Evolutionary conservation across 2,797 vertebrate species (phyloP), one percentile per base, ranked within the genome.

Genomic region (Melanotaenia parkinsoni): DNA sequence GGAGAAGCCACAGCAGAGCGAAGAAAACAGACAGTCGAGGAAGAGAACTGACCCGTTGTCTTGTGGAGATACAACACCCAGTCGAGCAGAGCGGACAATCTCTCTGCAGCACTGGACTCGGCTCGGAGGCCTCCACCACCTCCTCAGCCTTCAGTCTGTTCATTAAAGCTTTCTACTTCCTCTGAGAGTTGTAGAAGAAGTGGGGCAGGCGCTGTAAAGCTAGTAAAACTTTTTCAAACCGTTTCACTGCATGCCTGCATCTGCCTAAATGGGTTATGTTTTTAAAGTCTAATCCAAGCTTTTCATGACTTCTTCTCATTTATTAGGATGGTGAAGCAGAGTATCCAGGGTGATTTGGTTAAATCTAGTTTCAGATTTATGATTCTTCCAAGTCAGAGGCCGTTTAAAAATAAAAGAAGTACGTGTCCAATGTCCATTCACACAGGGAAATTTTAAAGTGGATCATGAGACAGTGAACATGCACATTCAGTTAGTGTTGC

Each of bases 1-100:
- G 72, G 74, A 78, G 81, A 65, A 85, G 73, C 70, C 67, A 74
- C 76, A 65, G 72, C 0, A 40, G 81, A 68, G 53, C 12, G 51
- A 61, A 50, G 64, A 60, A 71, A 68, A 81, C 56, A 61, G 47
- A 63, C 63, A 56, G 63, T 67, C 50, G 58, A n/a, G 66, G 72
- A 68, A 35, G 73, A 63, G 64, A 69, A 26, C 69, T 74, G 79
- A 80, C 81, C 84, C 58, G 14, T 75, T 74, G 82, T 82, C 74
- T 84, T 59, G 40, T 9, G 33, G 40, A 89, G 84, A 87, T 70
- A 77, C 77, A 79, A 81, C 75, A 74, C 61, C 51, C 85, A 72
- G 85, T 54, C 53, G 45, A 85, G 86, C 81, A 82, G 10, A 80
- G 74, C 61, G 24, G 58, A 75, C 83, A 58, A 73, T 83, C 77